Evolutionary conservation across 2,113 vertebrate species (phyloP).

Genomic region (Heliornis fulica): DNA sequence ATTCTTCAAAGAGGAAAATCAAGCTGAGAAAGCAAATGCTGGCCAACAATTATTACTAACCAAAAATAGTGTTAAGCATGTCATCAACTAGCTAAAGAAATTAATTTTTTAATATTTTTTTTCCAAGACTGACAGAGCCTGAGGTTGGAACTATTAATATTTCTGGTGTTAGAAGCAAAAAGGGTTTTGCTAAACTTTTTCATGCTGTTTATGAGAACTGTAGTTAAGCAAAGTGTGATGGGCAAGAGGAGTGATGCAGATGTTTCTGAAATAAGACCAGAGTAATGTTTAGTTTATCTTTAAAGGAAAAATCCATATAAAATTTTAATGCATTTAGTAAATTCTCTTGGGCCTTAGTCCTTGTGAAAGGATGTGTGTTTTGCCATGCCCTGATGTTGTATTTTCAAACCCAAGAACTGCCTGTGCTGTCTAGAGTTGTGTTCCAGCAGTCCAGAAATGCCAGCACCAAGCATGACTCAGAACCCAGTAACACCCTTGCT

Average conservation of each 20-base stretch:
- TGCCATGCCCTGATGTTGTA: background rate
- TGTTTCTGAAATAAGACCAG: background rate
- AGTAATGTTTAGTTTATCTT: background rate
- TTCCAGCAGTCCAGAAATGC: background rate
- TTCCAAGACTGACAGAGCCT: background rate
- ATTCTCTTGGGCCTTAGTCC: background rate
- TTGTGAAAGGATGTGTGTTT: background rate
- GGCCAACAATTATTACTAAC: background rate
- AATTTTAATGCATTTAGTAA: background rate
- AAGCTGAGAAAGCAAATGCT: background rate
- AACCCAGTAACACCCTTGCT: background rate
- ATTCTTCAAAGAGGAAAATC: background rate
- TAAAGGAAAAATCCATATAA: background rate
- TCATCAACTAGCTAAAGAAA: background rate
- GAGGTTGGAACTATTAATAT: background rate
- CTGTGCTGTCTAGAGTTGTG: background rate
- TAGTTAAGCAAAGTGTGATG: background rate
- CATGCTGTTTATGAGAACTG: background rate
- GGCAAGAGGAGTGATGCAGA: background rate
- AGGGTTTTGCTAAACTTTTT: background rate
- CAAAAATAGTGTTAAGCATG: background rate
- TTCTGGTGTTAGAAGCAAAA: background rate
- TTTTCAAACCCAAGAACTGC: background rate
- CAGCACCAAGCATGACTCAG: background rate
- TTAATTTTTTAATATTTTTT: background rate